phyloP scores from a whole-genome alignment of 2,113 vertebrate species.

The Syngnathus scovelli region DNA sequence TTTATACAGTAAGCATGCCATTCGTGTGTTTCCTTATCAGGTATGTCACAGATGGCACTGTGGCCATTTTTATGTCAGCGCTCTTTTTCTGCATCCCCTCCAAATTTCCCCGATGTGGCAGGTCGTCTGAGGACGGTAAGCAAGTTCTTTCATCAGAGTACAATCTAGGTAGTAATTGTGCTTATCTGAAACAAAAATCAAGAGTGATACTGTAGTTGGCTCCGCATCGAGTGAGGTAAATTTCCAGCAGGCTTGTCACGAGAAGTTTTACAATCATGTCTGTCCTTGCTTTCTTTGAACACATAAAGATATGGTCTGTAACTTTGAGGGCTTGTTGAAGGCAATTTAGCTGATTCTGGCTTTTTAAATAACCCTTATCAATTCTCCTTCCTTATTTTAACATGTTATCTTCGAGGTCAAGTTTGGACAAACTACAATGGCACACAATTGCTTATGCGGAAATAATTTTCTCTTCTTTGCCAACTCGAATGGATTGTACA shows the following conservation, averaged over 20 bases:
- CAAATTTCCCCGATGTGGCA: slow-evolving; percentile 32
- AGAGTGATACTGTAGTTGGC: background rate
- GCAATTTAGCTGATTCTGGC: slow-evolving; percentile 38
- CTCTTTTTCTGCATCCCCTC: slow-evolving; percentile 80
- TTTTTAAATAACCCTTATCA: slow-evolving; percentile 27
- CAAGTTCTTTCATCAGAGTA: background rate
- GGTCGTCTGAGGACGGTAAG: slow-evolving; percentile 20
- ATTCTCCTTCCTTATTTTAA: slow-evolving; percentile 35
- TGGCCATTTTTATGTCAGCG: slow-evolving; percentile 74
- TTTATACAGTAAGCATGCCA: background rate
- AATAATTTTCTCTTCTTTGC: slow-evolving; percentile 7
- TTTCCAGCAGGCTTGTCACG: slow-evolving; percentile 7
- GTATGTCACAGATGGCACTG: slow-evolving; percentile 78
- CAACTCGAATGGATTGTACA: slow-evolving; percentile 46
- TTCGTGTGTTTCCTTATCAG: slow-evolving; percentile 53
- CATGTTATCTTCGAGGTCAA: slow-evolving; percentile 55
- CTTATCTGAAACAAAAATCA: background rate
- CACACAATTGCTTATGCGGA: slow-evolving; percentile 32
- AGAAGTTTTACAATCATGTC: background rate
- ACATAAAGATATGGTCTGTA: slow-evolving; percentile 14
- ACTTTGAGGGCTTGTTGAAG: slow-evolving; percentile 25
- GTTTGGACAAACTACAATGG: slow-evolving; percentile 31
- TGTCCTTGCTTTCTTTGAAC: slow-evolving; percentile 12
- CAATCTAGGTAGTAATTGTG: background rate
- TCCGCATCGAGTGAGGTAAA: background rate